phyloP scores from a whole-genome alignment of 2,113 vertebrate species.

The Apteryx mantelli region DNA sequence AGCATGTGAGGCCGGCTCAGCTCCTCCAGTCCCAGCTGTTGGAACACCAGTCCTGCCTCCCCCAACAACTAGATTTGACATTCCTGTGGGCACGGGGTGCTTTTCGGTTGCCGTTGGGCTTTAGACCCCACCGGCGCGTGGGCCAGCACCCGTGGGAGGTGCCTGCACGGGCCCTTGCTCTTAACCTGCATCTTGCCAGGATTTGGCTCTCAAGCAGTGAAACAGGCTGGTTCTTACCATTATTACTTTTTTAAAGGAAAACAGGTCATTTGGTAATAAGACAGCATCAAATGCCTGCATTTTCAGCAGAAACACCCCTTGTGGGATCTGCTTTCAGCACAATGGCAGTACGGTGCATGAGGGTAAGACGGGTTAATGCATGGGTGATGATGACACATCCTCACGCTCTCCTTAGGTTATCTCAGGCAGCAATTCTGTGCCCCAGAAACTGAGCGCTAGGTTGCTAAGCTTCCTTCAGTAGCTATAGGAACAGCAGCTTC shows the following conservation, averaged over 20 bases:
- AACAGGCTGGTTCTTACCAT: neutral
- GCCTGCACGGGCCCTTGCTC: neutral
- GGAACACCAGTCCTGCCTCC: neutral
- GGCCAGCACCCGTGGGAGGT: neutral
- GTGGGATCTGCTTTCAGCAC: neutral
- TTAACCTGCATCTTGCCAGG: neutral
- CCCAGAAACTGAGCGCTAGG: neutral
- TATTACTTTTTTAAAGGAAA: neutral
- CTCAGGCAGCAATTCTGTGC: neutral
- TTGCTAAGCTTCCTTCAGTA: conserved; percentile 13
- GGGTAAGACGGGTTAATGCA: neutral
- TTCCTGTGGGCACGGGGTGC: neutral
- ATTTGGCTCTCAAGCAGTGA: neutral
- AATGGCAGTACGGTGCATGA: rapidly evolving
- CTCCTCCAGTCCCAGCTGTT: neutral
- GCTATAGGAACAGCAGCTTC: neutral
- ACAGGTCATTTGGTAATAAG: neutral
- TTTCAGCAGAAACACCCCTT: neutral
- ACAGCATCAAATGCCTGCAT: neutral
- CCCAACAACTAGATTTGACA: neutral
- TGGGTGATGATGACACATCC: neutral
- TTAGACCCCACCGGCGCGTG: neutral
- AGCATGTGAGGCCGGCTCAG: neutral
- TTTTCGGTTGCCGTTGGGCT: neutral
- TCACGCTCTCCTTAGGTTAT: neutral